These are phyloP conservation scores for Sebastes matsubarae DNA, from an alignment of 2,797 vertebrate species.

Conservation along the genomic window DNA sequence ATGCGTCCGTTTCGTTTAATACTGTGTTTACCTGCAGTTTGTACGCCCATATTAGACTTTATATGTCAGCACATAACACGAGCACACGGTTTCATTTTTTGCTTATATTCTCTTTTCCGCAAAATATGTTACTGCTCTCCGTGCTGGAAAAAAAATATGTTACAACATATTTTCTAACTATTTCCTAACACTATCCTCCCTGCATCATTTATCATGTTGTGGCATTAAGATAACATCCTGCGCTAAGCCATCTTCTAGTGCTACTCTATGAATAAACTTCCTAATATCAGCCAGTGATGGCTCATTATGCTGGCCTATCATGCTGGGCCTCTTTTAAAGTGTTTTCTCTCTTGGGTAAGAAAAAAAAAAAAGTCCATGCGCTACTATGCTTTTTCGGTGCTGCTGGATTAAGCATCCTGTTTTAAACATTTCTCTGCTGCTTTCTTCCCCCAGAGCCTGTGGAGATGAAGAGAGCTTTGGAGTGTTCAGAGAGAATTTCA, in stretches of 20 bases:
- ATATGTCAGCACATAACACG: conserved; percentile 9
- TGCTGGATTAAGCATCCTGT: conserved; percentile 72
- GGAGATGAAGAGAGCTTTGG: conserved; percentile 72
- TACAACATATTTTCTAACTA: conserved; percentile 43
- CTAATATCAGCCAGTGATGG: conserved; percentile 76
- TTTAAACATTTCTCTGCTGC: conserved; percentile 64
- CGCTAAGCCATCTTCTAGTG: conserved; percentile 64
- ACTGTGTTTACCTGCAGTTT: conserved; percentile 35
- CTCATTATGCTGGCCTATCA: conserved; percentile 75
- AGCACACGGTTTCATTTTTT: not conserved
- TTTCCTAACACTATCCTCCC: conserved; percentile 51
- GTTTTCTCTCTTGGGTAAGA: conserved; percentile 72
- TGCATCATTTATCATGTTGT: conserved; percentile 77
- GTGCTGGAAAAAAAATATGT: conserved; percentile 37
- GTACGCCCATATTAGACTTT: conserved; percentile 17
- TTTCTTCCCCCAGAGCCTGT: conserved; percentile 60
- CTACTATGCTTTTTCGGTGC: conserved; percentile 47
- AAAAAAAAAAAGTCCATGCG: conserved; percentile 18
- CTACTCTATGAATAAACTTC: conserved; percentile 74
- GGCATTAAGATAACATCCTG: conserved; percentile 76
- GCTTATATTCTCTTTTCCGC: conserved; percentile 10
- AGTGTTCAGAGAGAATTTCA: conserved; percentile 75
- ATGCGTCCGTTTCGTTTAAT: conserved; percentile 19
- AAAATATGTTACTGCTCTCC: conserved; percentile 16
- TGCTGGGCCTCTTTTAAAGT: conserved; percentile 65